These are phyloP conservation scores for Semaprochilodus insignis DNA, from an alignment of 2,797 vertebrate genomes.

Conservation along the genomic window DNA sequence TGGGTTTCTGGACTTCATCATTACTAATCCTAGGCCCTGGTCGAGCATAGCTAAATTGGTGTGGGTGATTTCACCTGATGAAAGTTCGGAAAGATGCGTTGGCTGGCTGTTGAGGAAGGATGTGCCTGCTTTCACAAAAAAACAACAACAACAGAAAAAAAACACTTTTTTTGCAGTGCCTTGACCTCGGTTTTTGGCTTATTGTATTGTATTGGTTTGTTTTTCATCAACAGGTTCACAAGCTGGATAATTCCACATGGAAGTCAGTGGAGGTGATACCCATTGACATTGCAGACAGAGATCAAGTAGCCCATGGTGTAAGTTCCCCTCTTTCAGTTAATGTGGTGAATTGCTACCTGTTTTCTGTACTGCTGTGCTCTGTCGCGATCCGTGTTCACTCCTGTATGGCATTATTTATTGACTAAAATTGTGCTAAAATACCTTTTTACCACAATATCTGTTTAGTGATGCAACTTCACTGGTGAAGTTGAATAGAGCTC, in stretches of 20 bases:
- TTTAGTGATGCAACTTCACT: neutral
- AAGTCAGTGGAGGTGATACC: slow-evolving; percentile 85
- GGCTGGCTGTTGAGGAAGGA: too few relatives aligned
- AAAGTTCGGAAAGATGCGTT: too few relatives aligned
- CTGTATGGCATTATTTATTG: too few relatives aligned
- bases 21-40: too few relatives aligned
- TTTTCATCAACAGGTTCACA: slow-evolving; percentile 83
- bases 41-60: too few relatives aligned
- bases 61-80: too few relatives aligned
- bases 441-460: neutral
- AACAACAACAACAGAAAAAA: too few relatives aligned
- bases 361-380: neutral
- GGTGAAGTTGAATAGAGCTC: too few relatives aligned
- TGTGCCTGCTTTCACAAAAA: too few relatives aligned
- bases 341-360: neutral
- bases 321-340: slow-evolving; percentile 69
- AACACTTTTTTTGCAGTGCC: too few relatives aligned
- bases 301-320: slow-evolving; percentile 85
- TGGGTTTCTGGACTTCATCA: too few relatives aligned
- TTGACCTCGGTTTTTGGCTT: neutral
- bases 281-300: slow-evolving; percentile 92
- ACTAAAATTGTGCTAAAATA: neutral
- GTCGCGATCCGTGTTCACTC: neutral
- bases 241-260: slow-evolving; percentile 85
- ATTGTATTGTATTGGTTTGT: neutral